Conservation (phyloP, 2,113 vertebrate genomes). For the Leiothrix lutea region DNA sequence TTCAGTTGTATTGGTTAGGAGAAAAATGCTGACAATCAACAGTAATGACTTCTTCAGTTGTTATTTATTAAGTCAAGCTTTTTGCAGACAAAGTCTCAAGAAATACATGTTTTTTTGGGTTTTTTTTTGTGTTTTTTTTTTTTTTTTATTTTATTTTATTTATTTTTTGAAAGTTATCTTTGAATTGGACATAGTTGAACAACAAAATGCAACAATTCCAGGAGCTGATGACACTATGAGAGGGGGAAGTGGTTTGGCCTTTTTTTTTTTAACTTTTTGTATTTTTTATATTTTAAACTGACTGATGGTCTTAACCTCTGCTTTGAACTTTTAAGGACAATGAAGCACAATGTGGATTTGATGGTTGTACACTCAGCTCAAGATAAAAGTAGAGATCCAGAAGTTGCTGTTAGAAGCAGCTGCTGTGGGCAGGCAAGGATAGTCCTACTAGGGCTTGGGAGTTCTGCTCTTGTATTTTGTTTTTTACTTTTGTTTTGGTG, state of each 20-base stretch:
- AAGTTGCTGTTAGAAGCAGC: background rate
- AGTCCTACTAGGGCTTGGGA: background rate
- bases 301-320: background rate
- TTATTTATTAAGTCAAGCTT: slow-evolving; percentile 57
- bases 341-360: background rate
- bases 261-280: background rate
- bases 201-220: background rate
- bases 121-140: too few species aligned
- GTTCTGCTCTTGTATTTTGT: background rate
- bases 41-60: slow-evolving; percentile 55
- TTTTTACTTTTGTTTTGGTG: background rate
- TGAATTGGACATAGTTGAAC: background rate
- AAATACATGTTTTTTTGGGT: background rate
- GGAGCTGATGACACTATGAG: background rate
- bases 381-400: background rate
- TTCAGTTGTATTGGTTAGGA: slow-evolving; percentile 54
- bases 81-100: slow-evolving; percentile 42
- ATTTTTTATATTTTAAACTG: background rate
- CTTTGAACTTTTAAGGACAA: background rate
- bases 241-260: background rate
- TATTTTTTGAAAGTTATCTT: background rate
- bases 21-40: slow-evolving; percentile 59
- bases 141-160: too few species aligned
- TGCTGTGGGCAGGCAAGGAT: background rate
- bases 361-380: background rate